Evolutionary conservation across 35 echinoderm and acorn worm genomes (phyloP).

Genomic region (Lytechinus pictus): DNA sequence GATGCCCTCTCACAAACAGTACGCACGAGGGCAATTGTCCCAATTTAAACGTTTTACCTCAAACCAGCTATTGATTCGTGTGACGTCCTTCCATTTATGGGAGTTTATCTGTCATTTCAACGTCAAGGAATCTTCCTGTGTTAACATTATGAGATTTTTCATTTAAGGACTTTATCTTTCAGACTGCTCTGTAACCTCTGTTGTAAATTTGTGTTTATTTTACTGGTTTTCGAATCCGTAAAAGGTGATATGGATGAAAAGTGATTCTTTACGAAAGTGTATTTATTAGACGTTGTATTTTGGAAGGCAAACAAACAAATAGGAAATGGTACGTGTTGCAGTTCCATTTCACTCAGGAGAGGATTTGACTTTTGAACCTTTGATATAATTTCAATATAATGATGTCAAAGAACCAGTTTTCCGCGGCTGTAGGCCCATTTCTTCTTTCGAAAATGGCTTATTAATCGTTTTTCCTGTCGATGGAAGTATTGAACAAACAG

Average conservation of each 20-base stretch:
- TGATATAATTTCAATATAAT: constrained; percentile 9
- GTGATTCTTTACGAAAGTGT: neutral
- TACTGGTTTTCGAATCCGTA: no score
- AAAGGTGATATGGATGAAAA: no score
- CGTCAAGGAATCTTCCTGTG: neutral
- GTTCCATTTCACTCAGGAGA: neutral
- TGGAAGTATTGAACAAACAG: neutral
- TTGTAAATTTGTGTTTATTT: no score
- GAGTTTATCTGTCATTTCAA: neutral
- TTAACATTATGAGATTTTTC: no score
- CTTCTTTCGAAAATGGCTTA: neutral
- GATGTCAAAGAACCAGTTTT: neutral
- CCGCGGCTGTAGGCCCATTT: neutral
- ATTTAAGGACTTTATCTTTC: no score
- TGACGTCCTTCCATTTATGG: neutral
- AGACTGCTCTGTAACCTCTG: no score
- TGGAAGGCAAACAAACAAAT: neutral
- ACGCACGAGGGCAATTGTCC: neutral
- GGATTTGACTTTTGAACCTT: neutral
- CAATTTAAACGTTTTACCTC: neutral
- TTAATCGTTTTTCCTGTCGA: neutral
- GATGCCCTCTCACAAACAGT: neutral
- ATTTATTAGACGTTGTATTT: neutral
- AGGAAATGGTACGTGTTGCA: neutral
- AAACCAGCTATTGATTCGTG: neutral